Percentiles rank a stretch among this genome's conserved stretches.
Evolutionary conservation across 2,797 vertebrate species (phyloP).

Genomic region (Pangasius sanitwongsei): DNA sequence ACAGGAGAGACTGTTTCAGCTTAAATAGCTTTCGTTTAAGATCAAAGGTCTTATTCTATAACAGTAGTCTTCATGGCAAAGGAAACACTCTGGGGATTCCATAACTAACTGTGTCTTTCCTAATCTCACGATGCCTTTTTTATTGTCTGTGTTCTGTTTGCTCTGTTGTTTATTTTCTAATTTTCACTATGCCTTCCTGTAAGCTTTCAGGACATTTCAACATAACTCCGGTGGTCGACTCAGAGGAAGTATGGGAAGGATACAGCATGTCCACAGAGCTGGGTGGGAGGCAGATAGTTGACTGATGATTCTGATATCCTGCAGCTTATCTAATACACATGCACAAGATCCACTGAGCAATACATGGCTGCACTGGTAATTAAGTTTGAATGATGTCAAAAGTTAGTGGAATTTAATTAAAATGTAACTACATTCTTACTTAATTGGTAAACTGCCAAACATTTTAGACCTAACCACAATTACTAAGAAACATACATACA

Average conservation of each 20-base stretch:
- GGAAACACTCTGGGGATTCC: conserved; percentile 8
- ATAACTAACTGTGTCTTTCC: conserved; percentile 27
- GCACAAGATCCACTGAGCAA: neutral
- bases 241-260: conserved; percentile 53
- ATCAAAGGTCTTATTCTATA: neutral
- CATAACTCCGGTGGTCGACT: conserved; percentile 20
- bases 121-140: conserved; percentile 45
- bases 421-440: neutral
- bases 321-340: conserved; percentile 26
- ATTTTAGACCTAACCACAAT: neutral
- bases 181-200: conserved; percentile 11
- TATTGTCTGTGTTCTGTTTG: conserved; percentile 21
- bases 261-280: conserved; percentile 44
- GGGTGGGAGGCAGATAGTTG: conserved; percentile 38
- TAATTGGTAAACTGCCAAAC: neutral
- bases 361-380: neutral
- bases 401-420: conserved; percentile 5
- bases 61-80: conserved; percentile 12
- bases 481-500: neutral
- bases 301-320: conserved; percentile 26
- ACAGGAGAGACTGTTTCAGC: neutral
- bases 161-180: conserved; percentile 52
- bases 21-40: neutral
- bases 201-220: conserved; percentile 32
- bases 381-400: neutral